A percentile compares a stretch with the other conserved stretches of the same genome.
phyloP scores from a whole-genome alignment of 2,113 vertebrate genomes.

The Vidua chalybeata region DNA sequence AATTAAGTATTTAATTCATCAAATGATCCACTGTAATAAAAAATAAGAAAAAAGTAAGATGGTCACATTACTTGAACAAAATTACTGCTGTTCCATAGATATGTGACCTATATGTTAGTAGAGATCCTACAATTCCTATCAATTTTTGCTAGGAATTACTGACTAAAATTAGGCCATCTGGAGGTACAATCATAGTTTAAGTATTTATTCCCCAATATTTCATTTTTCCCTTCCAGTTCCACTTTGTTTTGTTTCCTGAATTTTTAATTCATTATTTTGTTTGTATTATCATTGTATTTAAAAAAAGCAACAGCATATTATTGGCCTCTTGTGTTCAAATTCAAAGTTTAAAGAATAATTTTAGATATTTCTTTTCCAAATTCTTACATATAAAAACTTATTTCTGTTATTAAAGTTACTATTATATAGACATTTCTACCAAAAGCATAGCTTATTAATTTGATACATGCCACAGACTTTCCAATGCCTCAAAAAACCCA shows the following conservation, averaged over 20 bases:
- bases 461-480: rapidly evolving
- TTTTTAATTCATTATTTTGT: background rate
- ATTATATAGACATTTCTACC: background rate
- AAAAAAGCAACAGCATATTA: background rate
- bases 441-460: background rate
- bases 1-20: background rate
- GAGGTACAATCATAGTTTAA: background rate
- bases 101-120: background rate
- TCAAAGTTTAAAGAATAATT: background rate
- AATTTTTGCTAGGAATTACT: background rate
- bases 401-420: background rate
- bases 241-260: background rate
- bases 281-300: rapidly evolving
- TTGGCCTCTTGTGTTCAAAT: background rate
- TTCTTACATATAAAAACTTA: background rate
- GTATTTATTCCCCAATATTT: background rate
- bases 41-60: background rate
- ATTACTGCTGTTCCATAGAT: background rate
- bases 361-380: background rate
- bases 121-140: background rate
- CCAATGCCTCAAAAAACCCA: background rate
- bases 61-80: background rate
- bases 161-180: background rate
- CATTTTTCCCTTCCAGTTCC: background rate
- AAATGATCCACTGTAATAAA: background rate